Evolutionary conservation across 1,140 invertebrate genomes (phyloP), one percentile per base, ranked within the genome.

Genomic region (Bombus pyrosoma): DNA sequence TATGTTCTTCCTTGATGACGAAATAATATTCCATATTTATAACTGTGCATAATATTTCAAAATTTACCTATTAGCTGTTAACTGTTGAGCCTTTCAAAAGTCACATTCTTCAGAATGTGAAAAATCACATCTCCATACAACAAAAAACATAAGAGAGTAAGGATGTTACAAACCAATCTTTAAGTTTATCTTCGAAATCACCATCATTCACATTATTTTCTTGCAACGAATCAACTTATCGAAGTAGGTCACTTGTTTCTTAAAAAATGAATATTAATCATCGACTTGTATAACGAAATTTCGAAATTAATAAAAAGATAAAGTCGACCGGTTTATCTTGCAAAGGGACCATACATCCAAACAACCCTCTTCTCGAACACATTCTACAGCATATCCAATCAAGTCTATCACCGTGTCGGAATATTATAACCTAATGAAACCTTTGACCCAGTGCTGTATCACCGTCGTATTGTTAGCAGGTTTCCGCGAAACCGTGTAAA

Each of bases 401-500:
- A 66, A 34, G 8, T 13, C 66, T 22, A 22, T 68, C 32, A 34
- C 8, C 18, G 1, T 10, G 66, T 34, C 8, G 0, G 22, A 8
- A 68, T 37, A 39, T 41, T 18, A 47, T n/a, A 32, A 53, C 32
- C 73, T 25, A 75, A 13, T 13, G 73, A 69, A 77, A 53, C 37
- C 68, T 69, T 68, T 43, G 73, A 84, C 71, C 66, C 34, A 78
- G 37, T 89, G 64, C 12, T 10, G 28, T 15, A 12, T 72, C n/a
- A 12, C 18, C 37, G 9, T 25, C 8, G 15, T 25, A 25, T 66
- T 34, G 66, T 37, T 41, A 69, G 25, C 39, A 25, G 9, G 47
- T 34, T 72, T n/a, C 18, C 66, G 25, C 12, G 32, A 34, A 74
- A 87, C 72, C 28, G 68, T 72, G 81, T 32, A 75, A 88, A 83